Conservation (phyloP, 2,888 invertebrate species). For the Oscheius sp. region DNA sequence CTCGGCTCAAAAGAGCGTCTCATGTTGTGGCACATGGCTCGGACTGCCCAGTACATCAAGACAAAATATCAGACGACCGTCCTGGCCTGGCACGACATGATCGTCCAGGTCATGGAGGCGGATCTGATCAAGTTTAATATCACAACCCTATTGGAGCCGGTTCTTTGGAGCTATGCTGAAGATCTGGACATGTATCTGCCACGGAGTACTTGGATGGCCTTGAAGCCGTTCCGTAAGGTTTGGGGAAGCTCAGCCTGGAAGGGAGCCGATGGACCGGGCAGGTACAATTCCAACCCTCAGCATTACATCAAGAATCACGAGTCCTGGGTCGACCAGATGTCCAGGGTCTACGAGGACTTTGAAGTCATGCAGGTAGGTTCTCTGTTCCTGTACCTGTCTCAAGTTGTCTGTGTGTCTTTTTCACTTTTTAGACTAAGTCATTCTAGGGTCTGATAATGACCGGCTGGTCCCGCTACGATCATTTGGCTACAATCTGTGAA, state of each 20-base stretch:
- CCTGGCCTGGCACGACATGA: slow-evolving; percentile 74
- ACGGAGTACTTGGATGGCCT: slow-evolving; percentile 78
- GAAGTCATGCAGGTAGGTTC: slow-evolving; percentile 59
- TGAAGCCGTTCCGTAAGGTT: slow-evolving; percentile 79
- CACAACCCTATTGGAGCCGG: slow-evolving; percentile 65
- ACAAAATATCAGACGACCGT: slow-evolving; percentile 55
- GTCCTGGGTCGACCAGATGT: slow-evolving; percentile 74
- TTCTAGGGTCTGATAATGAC: slow-evolving; percentile 74
- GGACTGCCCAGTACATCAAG: slow-evolving; percentile 64
- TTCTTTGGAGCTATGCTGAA: slow-evolving; percentile 72
- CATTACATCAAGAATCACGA: slow-evolving; percentile 76
- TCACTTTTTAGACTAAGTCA: slow-evolving; percentile 45
- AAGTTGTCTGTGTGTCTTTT: not conserved
- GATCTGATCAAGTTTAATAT: slow-evolving; percentile 61
- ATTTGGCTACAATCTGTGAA: slow-evolving; percentile 76
- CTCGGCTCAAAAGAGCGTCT: slow-evolving; percentile 49
- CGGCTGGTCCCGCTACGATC: slow-evolving; percentile 77
- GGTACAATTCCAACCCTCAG: slow-evolving; percentile 74
- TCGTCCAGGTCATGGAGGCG: slow-evolving; percentile 59
- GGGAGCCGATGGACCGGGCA: slow-evolving; percentile 77
- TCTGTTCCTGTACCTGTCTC: too few relatives aligned
- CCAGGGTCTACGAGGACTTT: slow-evolving; percentile 67
- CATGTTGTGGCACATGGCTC: slow-evolving; percentile 69
- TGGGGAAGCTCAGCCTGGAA: slow-evolving; percentile 85
- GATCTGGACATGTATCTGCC: slow-evolving; percentile 70